Base-by-base conservation (phyloP, 2,113 vertebrate genomes). In the Otis tarda region DNA sequence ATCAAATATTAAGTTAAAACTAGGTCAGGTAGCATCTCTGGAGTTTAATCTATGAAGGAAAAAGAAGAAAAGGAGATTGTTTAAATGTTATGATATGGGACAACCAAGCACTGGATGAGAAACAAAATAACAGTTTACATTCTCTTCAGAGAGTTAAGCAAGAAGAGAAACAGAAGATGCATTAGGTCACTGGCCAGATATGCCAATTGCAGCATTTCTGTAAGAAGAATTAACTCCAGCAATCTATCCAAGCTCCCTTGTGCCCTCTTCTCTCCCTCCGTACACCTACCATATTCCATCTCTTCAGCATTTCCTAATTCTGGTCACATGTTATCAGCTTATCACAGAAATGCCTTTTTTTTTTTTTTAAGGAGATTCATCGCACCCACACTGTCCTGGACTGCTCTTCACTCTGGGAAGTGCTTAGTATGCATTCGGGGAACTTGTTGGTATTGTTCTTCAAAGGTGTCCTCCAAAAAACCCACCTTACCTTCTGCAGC, bases 11-110 rank as follows among this genome's bases (percentile, higher is more conserved):
- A 67, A 93, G 73, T 65, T 93, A 67, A 90, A 96, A 97, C 39
- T 93, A 76, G 90, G 93, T 87, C 93, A 95, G 52, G 73, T 75
- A 87, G 52, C 56, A 80, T 81, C 90, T 88, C 91, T 73, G 43
- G 50, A 96, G 84, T 63, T 93, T 90, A 87, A 49, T 61, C 70
- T 65, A 61, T 61, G 50, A 85, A 76, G 76, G 16, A 73, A 63
- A 87, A 41, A 49, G 70, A 84, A 84, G 60, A 52, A 96, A 73
- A 92, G 63, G 56, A 92, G 52, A 92, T 56, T 73, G 70, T 69
- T 94, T 84, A 89, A 97, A 61, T 15, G 49, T 65, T 69, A 57
- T 0, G 15, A 84, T 56, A 84, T 0, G 6, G 86, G 80, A 96
- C 60, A 89, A 84, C 14, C 22, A 41, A 90, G 69, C 1, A 8